Base-by-base conservation (phyloP, 2,888 invertebrate genomes). In the Malthinus seriepunctatus region DNA sequence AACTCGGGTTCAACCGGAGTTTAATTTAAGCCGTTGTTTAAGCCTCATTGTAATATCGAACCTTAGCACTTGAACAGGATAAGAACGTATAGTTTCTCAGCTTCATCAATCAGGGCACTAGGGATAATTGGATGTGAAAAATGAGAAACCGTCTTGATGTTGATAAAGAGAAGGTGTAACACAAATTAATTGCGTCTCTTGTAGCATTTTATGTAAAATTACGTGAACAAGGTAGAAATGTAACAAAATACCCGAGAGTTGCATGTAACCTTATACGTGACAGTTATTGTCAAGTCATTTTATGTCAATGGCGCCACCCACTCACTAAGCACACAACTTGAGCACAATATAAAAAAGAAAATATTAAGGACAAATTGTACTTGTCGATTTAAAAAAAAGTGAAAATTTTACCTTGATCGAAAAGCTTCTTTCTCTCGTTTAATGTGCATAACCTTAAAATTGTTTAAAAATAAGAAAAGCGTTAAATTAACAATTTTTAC, bases 221-320 rank as follows among this genome's bases (percentile, higher is more conserved):
- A 54, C 37, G 55, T 35, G 48, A 34, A 55, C 42, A 38, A 35
- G 23, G 46, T 42, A 42, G 32, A 53, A 15, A 35, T 52, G 57
- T 52, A 57, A 57, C 48, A 6, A 32, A 47, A 57, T 47, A 47
- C 57, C 34, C 38, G 37, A 50, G 44, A 51, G 34, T 39, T 23
- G 33, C 44, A 38, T 32, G 58, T 48, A 58, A 58, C 58, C 49
- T 51, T 52, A 58, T 35, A 34, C 51, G 15, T 45, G 58, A 53
- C 58, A 53, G 38, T 58, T 49, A 58, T 35, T 53, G 58, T 58
- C 58, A 58, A 42, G 37, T 44, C 39, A 52, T 52, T 53, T 58
- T 58, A 58, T 56, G 58, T 53, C 52, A 44, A 53, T 52, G 45
- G 47, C 52, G 49, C 58, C 58, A 58, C 58, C 58, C 58, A 58